These are phyloP conservation scores for Phytoseiulus persimilis DNA, from an alignment of 2,888 invertebrate species.

Conservation along the genomic window DNA sequence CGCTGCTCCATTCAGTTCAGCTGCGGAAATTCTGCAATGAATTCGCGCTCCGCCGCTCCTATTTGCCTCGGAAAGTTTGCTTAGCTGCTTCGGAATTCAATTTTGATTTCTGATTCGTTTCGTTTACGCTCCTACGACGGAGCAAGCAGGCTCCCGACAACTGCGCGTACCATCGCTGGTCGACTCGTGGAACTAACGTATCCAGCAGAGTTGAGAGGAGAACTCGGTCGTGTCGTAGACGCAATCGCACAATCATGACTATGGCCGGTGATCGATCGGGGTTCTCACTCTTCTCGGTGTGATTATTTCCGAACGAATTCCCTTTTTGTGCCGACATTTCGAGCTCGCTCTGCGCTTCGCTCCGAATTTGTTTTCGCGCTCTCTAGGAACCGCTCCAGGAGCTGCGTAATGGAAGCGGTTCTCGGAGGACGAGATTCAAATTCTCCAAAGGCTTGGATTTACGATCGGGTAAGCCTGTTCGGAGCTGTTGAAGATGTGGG, in stretches of 20 bases:
- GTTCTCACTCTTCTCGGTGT: background rate
- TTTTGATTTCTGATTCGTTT: background rate
- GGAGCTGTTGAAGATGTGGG: background rate
- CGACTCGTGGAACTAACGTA: background rate
- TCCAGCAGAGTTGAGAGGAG: background rate
- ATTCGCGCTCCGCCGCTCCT: background rate
- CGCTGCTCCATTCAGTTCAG: background rate
- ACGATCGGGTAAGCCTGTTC: background rate
- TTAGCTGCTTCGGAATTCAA: background rate
- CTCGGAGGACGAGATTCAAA: background rate
- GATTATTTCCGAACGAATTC: background rate
- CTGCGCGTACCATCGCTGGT: background rate
- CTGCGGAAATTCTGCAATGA: background rate
- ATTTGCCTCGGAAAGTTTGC: background rate
- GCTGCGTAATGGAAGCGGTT: background rate
- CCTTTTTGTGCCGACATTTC: background rate
- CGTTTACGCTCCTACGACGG: background rate
- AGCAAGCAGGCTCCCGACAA: background rate
- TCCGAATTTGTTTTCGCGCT: background rate
- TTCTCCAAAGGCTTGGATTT: no score
- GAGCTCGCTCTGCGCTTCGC: background rate
- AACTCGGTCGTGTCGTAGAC: background rate
- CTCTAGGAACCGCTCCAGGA: background rate
- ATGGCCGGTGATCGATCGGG: background rate
- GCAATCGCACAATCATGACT: background rate